Evolutionary conservation across 1,140 invertebrate species (phyloP).

Genomic region (Leptopilina boulardi): DNA sequence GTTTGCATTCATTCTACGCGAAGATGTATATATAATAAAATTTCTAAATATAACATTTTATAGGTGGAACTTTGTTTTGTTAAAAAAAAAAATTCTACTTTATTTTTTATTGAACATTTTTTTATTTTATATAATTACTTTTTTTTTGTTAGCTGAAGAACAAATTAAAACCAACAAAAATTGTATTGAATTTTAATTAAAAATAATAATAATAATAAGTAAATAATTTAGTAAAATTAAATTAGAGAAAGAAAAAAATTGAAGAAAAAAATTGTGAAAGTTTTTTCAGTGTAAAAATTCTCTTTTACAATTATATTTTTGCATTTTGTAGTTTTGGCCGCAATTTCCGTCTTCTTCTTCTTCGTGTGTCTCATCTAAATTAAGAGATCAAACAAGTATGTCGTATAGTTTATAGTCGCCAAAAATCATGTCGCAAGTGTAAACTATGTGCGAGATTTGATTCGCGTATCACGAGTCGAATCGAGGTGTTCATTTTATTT

Average conservation of each 20-base stretch:
- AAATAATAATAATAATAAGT: too few relatives aligned
- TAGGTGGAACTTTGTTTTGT: too few relatives aligned
- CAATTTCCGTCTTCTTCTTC: conserved; percentile 4
- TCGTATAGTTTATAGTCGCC: conserved; percentile 38
- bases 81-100: too few relatives aligned
- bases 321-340: too few relatives aligned
- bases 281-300: not conserved
- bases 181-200: too few relatives aligned
- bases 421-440: conserved; percentile 65
- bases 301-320: not conserved
- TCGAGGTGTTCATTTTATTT: conserved; percentile 52
- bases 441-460: conserved; percentile 58
- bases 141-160: too few relatives aligned
- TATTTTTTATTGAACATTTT: too few relatives aligned
- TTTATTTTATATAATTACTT: too few relatives aligned
- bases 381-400: conserved; percentile 17
- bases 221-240: too few relatives aligned
- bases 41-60: not conserved
- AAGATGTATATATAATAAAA: not conserved
- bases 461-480: conserved; percentile 65
- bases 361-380: conserved; percentile 6
- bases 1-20: not conserved
- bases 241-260: not conserved
- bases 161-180: too few relatives aligned
- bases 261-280: not conserved